Evolutionary conservation across 2,113 vertebrate genomes (phyloP).

Genomic region (Cololabis saira): DNA sequence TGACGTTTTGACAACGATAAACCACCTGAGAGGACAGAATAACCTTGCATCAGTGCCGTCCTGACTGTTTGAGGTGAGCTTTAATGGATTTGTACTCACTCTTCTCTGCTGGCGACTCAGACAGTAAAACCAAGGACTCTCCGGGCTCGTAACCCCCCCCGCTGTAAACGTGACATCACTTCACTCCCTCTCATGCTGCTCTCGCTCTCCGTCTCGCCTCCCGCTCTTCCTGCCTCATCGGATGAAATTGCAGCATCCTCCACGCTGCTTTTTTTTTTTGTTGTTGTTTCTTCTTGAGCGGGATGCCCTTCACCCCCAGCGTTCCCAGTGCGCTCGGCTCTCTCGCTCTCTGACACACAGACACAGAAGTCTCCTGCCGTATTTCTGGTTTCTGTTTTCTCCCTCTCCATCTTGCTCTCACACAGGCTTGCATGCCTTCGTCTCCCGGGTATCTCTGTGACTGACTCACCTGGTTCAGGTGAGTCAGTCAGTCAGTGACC

Average conservation of each 20-base stretch:
- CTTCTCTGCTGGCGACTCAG: conserved; percentile 30
- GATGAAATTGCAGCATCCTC: conserved; percentile 21
- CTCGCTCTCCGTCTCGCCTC: conserved; percentile 2
- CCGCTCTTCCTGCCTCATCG: conserved; percentile 4
- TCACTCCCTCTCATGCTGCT: conserved; percentile 12
- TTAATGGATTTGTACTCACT: conserved; percentile 43
- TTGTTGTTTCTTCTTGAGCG: background rate
- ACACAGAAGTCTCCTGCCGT: background rate
- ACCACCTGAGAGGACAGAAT: background rate
- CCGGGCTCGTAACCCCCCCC: conserved; percentile 16
- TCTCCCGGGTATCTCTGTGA: too few relatives aligned
- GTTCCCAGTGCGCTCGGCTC: background rate
- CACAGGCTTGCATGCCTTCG: too few relatives aligned
- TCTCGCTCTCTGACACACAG: background rate
- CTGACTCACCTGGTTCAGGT: too few relatives aligned
- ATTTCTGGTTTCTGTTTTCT: background rate
- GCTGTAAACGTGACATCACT: conserved; percentile 46
- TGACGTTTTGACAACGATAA: conserved; percentile 5
- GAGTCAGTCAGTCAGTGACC: too few relatives aligned
- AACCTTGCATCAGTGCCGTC: background rate
- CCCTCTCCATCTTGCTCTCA: background rate
- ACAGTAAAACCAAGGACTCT: conserved; percentile 36
- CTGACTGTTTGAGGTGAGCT: conserved; percentile 3
- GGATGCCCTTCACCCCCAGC: conserved; percentile 18
- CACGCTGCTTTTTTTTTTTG: background rate